Percentiles rank a stretch among this genome's conserved stretches.
Evolutionary conservation across 1,140 invertebrate genomes (phyloP).

Genomic region (Streblospio benedicti): DNA sequence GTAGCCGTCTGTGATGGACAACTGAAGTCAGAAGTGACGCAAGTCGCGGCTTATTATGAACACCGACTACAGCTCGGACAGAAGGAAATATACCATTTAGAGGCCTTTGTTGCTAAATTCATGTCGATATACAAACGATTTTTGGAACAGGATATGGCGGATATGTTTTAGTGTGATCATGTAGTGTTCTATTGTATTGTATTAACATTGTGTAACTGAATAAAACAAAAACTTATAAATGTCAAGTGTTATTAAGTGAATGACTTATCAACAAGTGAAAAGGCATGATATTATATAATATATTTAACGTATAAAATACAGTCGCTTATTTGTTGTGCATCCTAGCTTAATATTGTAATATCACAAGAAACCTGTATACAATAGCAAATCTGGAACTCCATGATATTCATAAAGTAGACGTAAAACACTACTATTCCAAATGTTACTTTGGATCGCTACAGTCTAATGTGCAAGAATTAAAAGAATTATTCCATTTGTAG

Average conservation of each 20-base stretch:
- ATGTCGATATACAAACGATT: slow-evolving; percentile 78
- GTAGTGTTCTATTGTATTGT: background rate
- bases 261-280: background rate
- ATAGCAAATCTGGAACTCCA: too few species aligned
- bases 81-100: slow-evolving; percentile 93
- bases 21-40: slow-evolving; percentile 75
- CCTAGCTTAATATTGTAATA: too few species aligned
- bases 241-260: background rate
- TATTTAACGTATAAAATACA: slow-evolving; percentile 26
- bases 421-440: too few species aligned
- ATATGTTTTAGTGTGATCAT: background rate
- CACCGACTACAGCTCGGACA: slow-evolving; percentile 79
- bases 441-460: too few species aligned
- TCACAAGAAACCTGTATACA: too few species aligned
- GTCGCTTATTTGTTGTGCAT: slow-evolving; percentile 23
- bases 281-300: background rate
- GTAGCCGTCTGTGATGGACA: slow-evolving; percentile 81
- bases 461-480: too few species aligned
- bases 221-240: background rate
- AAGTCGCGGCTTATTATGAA: slow-evolving; percentile 78
- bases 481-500: too few species aligned
- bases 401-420: too few species aligned
- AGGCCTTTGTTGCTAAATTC: slow-evolving; percentile 92
- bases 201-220: background rate
- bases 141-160: slow-evolving; percentile 34